Evolutionary conservation across 1,140 invertebrate species (phyloP).

Genomic region (Drosophila ambigua): DNA sequence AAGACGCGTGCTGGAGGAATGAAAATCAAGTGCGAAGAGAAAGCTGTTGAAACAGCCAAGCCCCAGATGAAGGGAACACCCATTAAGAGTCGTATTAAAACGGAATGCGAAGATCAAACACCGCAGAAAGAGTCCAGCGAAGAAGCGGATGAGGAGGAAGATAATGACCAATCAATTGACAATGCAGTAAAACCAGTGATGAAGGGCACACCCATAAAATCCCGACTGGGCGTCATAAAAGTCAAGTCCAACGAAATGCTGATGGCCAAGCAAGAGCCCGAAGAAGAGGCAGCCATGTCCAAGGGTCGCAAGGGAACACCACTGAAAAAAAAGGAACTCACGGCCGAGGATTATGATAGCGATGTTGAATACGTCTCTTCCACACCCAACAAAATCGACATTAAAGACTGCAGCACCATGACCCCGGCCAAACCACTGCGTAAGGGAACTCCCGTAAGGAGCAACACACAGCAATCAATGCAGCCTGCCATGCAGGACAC

Average conservation of each 20-base stretch:
- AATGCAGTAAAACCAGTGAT: slow-evolving; percentile 21
- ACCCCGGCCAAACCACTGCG: slow-evolving; percentile 30
- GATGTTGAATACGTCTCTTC: not conserved
- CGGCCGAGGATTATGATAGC: not conserved
- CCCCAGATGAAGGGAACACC: not conserved
- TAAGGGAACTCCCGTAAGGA: slow-evolving; percentile 47
- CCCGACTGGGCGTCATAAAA: slow-evolving; percentile 32
- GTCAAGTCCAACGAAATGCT: slow-evolving; percentile 40
- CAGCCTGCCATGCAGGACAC: not conserved
- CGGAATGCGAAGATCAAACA: not conserved
- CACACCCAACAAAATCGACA: slow-evolving; percentile 30
- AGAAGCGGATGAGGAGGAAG: slow-evolving; percentile 8
- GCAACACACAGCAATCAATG: too few relatives aligned
- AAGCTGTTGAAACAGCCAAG: not conserved
- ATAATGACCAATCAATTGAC: not conserved
- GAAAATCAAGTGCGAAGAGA: slow-evolving; percentile 21
- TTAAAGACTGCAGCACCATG: slow-evolving; percentile 19
- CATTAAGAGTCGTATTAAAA: not conserved
- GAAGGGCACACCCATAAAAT: slow-evolving; percentile 47
- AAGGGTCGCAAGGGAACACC: slow-evolving; percentile 41
- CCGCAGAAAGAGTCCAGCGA: not conserved
- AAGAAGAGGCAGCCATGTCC: slow-evolving; percentile 11
- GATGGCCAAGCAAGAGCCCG: not conserved
- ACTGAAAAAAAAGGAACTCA: slow-evolving; percentile 19
- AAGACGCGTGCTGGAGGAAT: not conserved